These are phyloP conservation scores for Leptarthrus brevirostris DNA, from an alignment of 2,888 invertebrate species.

Conservation along the genomic window DNA sequence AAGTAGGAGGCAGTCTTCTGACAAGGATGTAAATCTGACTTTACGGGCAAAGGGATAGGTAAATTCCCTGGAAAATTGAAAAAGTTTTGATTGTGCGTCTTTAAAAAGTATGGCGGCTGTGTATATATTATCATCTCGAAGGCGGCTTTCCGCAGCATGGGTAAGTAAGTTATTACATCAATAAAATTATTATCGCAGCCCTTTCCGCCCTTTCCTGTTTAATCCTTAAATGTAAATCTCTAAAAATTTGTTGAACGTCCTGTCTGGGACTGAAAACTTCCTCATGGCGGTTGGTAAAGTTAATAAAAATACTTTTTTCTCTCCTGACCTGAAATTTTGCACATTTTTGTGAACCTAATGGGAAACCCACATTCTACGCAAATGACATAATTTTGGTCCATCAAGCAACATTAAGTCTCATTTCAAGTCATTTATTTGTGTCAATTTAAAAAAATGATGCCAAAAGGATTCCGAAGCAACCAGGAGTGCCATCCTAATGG, in stretches of 20 bases:
- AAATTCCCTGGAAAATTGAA: constrained; percentile 31
- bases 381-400: constrained; percentile 14
- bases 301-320: constrained; percentile 13
- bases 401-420: constrained; percentile 6
- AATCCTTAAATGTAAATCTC: constrained; percentile 2
- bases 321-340: background rate
- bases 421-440: constrained; percentile 14
- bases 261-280: background rate
- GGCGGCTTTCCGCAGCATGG: background rate
- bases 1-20: background rate
- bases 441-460: constrained; percentile 1
- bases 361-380: background rate
- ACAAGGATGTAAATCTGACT: constrained; percentile 20
- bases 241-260: constrained; percentile 8
- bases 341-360: background rate
- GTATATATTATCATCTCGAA: background rate
- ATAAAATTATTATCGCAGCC: constrained; percentile 18
- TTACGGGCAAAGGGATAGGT: background rate
- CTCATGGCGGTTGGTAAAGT: background rate
- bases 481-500: constrained; percentile 7
- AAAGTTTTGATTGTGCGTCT: constrained; percentile 25
- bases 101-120: background rate
- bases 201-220: background rate
- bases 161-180: background rate
- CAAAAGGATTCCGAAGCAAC: background rate